These are phyloP conservation scores for Propithecus perrieri DNA, from an alignment of 2,797 vertebrate species.

Conservation along the genomic window DNA sequence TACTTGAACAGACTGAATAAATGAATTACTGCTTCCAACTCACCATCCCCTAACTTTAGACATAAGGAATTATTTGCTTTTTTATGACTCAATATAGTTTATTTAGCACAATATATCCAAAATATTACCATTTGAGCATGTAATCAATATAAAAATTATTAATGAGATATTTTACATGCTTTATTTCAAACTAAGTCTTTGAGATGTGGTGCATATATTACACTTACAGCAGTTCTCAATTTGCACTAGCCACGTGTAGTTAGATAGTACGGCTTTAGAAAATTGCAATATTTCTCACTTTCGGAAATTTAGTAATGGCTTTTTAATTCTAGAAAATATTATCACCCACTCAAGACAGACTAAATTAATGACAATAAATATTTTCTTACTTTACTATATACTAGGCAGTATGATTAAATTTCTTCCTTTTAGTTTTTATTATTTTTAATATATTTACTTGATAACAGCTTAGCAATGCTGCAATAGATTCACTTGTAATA, in stretches of 20 bases:
- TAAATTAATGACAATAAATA: neutral
- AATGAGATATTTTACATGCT: neutral
- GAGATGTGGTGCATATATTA: neutral
- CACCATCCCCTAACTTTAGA: neutral
- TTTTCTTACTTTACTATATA: slow-evolving; percentile 36
- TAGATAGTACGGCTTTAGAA: neutral
- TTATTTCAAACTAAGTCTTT: slow-evolving; percentile 15
- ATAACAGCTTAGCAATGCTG: slow-evolving; percentile 59
- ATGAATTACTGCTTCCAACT: neutral
- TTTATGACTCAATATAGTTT: neutral
- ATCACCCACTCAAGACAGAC: neutral
- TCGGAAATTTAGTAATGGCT: slow-evolving; percentile 32
- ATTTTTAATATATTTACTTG: slow-evolving; percentile 58
- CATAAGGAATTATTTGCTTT: neutral
- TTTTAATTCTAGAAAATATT: slow-evolving; percentile 39
- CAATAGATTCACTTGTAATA: slow-evolving; percentile 64
- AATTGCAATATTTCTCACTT: slow-evolving; percentile 11
- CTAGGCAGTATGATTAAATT: neutral
- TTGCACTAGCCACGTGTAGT: neutral
- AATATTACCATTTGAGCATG: slow-evolving; percentile 45
- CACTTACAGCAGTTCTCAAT: neutral
- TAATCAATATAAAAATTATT: neutral
- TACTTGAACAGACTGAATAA: neutral
- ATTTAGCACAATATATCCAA: neutral
- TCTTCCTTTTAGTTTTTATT: slow-evolving; percentile 13